phyloP scores from a whole-genome alignment of 2,797 vertebrate species.

The Pitangus sulphuratus region DNA sequence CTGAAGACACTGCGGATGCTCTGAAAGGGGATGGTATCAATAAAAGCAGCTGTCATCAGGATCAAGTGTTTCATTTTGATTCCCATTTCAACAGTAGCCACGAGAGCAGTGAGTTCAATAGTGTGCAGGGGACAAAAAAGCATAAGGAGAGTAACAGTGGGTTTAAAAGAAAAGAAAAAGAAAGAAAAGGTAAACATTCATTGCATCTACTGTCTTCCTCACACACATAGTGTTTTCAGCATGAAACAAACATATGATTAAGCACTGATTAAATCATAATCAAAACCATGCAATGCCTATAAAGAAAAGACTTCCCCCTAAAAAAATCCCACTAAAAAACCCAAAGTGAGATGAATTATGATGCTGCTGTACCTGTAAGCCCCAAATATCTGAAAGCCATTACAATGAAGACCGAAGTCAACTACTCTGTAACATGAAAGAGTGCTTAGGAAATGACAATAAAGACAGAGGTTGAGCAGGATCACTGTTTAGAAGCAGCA shows the following conservation, averaged over 20 bases:
- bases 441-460: neutral
- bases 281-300: neutral
- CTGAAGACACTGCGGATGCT: neutral
- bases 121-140: neutral
- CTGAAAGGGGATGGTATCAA: neutral
- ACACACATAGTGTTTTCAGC: neutral
- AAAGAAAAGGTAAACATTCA: neutral
- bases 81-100: neutral
- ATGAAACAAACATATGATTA: neutral
- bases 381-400: neutral
- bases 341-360: neutral
- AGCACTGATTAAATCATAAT: neutral
- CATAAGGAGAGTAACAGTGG: accelerated
- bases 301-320: neutral
- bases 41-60: neutral
- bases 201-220: neutral
- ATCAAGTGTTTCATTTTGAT: neutral
- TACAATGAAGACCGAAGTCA: neutral
- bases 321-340: neutral
- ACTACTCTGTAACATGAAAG: neutral
- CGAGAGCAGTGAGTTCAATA: neutral
- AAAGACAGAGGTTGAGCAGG: neutral
- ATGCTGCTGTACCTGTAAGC: neutral
- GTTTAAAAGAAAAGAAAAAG: neutral
- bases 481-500: neutral